A percentile compares a stretch with the other conserved stretches of the same genome.
These are phyloP conservation scores for Operophtera brumata DNA, from an alignment of 2,888 invertebrate genomes.

Conservation along the genomic window DNA sequence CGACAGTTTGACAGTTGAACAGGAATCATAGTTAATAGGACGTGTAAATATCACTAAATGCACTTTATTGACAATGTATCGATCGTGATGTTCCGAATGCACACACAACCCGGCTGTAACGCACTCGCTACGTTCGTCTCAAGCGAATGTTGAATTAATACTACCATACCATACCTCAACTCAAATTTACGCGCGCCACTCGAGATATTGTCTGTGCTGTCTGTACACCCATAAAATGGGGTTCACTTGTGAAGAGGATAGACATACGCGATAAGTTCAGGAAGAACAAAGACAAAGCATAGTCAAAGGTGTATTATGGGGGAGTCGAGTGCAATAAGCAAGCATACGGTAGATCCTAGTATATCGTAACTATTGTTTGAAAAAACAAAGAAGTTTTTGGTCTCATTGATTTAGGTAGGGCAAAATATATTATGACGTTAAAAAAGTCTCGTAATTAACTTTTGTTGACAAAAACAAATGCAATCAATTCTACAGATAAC, in stretches of 20 bases:
- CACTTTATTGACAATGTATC: conserved; percentile 63
- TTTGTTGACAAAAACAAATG: background rate
- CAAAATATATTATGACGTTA: background rate
- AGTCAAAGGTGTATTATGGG: conserved; percentile 54
- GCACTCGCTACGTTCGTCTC: conserved; percentile 56
- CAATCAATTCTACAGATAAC: background rate
- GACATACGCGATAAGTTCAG: conserved; percentile 40
- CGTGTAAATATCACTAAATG: conserved; percentile 46
- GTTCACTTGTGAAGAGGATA: conserved; percentile 60
- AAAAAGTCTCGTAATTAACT: background rate
- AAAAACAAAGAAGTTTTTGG: conserved; percentile 18
- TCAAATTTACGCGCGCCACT: conserved; percentile 74
- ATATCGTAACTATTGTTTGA: conserved; percentile 18
- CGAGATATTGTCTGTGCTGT: conserved; percentile 73
- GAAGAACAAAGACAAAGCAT: conserved; percentile 51
- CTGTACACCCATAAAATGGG: conserved; percentile 67
- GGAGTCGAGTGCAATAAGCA: conserved; percentile 43
- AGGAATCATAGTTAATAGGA: conserved; percentile 12
- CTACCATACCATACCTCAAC: conserved; percentile 80
- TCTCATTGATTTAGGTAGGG: background rate
- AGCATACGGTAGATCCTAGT: conserved; percentile 31
- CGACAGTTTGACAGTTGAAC: conserved; percentile 15
- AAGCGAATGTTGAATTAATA: conserved; percentile 69
- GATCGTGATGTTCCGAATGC: conserved; percentile 60
- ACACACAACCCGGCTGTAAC: conserved; percentile 42